Conservation (phyloP, 2,797 vertebrate genomes). For the Rhabdophis nuchalis region DNA sequence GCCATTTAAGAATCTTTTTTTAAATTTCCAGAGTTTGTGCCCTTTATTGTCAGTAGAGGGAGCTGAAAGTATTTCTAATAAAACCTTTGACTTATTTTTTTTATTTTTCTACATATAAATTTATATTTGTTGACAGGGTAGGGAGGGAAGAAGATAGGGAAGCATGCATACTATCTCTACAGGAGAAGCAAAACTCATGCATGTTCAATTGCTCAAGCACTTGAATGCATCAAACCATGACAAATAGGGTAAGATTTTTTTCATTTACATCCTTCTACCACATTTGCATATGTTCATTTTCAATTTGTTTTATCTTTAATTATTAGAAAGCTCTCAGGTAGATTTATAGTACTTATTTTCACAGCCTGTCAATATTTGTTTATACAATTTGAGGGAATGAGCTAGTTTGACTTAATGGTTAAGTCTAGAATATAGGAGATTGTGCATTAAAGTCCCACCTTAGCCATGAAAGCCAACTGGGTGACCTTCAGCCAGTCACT, state of each 20-base stretch:
- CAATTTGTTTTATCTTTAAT: background rate
- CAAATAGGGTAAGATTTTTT: constrained; percentile 5
- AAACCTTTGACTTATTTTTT: background rate
- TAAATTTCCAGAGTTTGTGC: background rate
- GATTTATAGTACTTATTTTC: background rate
- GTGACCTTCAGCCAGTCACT: background rate
- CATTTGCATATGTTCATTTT: background rate
- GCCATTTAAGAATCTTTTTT: background rate
- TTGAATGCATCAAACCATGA: background rate
- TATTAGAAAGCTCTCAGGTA: background rate
- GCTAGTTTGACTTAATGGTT: background rate
- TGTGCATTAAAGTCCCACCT: background rate
- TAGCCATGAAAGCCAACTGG: background rate
- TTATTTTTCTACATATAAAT: background rate
- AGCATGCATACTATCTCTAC: background rate
- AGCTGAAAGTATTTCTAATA: constrained; percentile 35
- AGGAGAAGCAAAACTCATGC: background rate
- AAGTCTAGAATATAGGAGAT: background rate
- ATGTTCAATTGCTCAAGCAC: background rate
- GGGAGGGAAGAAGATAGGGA: background rate
- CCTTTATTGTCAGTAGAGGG: constrained; percentile 47
- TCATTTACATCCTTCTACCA: background rate
- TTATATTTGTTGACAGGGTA: background rate
- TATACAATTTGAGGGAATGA: background rate
- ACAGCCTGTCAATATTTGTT: constrained; percentile 10